Base-by-base conservation (phyloP, 2,888 invertebrate species). In the Anorthoa munda region DNA sequence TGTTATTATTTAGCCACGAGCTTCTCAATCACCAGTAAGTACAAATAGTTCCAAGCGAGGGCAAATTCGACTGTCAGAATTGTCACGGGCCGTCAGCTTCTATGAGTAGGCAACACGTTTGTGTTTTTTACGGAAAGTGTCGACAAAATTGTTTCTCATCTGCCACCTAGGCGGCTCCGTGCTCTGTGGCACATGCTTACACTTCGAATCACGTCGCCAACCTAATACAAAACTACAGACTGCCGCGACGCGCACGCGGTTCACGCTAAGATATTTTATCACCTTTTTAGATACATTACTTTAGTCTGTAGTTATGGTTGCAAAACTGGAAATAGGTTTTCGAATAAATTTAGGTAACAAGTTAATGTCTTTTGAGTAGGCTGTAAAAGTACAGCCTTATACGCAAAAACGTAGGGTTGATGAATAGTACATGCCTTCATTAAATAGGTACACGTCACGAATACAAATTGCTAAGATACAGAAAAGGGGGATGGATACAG, bases 151-250 rank as follows among this genome's bases (percentile, higher is more conserved):
- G n/a, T 15, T 45, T 45, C 13, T 21, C 60, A 21, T 0, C 13
- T 3, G 7, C n/a, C 39, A 3, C 21, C 0, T 7, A 39, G n/a
- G 21, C n/a, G 9, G 3, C 0, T 5, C n/a, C n/a, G n/a, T 45
- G 60, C 17, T 60, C 60, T 60, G 4, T 60, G 60, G 45, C 60
- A 39, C n/a, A 13, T 21, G 60, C 63, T 81, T 81, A 64, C 26
- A 48, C 26, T 69, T 21, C 79, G n/a, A 23, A 59, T 77, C 82
- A 79, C 79, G 79, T 81, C 39, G 21, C 9, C 12, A 63, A 66
- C 66, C 77, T 48, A 60, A 71, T 64, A 67, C 66, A 64, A 64
- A 81, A 69, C 76, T 75, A 56, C 65, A 58, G 59, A n/a, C 50
- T 64, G 56, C 26, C 69, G 58, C 61, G 75, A 23, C 31, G 80